Conservation (phyloP, 1,140 invertebrate genomes). For the Geopemphigus sp. region DNA sequence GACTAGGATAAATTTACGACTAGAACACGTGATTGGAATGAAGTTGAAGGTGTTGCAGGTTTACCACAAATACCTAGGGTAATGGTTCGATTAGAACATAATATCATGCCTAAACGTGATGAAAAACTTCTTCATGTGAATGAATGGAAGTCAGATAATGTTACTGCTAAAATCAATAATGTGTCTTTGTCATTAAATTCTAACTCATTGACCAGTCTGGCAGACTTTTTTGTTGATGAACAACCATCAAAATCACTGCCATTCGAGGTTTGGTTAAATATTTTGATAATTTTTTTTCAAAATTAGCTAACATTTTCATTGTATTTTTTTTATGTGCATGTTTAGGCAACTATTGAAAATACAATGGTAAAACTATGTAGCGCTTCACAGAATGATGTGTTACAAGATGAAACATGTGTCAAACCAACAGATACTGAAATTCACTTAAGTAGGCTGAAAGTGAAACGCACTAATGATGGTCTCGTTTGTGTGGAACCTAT, state of each 20-base stretch:
- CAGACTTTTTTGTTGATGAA: constrained; percentile 62
- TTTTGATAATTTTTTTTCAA: neutral
- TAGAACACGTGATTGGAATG: constrained; percentile 68
- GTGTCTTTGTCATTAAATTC: constrained; percentile 71
- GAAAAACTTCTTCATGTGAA: constrained; percentile 51
- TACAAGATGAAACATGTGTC: neutral
- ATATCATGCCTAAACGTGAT: constrained; percentile 57
- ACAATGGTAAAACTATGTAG: constrained; percentile 12
- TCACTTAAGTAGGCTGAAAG: constrained; percentile 61
- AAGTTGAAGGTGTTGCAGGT: constrained; percentile 60
- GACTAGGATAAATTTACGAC: constrained; percentile 70
- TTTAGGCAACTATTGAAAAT: constrained; percentile 43
- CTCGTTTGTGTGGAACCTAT: constrained; percentile 69
- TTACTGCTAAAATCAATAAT: constrained; percentile 68
- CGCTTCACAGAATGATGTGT: constrained; percentile 1
- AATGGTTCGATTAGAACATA: constrained; percentile 65
- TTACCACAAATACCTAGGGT: constrained; percentile 56
- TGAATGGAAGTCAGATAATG: constrained; percentile 57
- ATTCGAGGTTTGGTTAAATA: neutral
- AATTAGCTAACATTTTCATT: neutral
- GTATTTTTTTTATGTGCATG: neutral
- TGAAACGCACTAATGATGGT: constrained; percentile 68
- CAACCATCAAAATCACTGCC: constrained; percentile 29
- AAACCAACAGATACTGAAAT: constrained; percentile 41
- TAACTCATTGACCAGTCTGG: constrained; percentile 74